Base-by-base conservation (phyloP, 2,888 invertebrate genomes). In the Strigamia maritima region DNA sequence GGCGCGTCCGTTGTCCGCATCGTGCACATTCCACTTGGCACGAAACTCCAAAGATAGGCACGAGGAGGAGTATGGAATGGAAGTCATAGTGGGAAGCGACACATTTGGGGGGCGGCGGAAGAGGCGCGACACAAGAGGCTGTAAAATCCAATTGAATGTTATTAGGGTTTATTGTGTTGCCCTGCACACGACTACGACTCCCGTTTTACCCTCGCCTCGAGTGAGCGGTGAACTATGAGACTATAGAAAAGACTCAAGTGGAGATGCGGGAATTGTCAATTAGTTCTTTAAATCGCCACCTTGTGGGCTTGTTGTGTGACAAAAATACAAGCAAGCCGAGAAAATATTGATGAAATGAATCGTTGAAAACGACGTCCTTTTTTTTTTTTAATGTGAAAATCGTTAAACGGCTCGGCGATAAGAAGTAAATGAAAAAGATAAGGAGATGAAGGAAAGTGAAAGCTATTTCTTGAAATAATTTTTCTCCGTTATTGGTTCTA, bases 71-170 rank as follows among this genome's bases (percentile, higher is more conserved):
- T 70, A 70, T 70, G 70, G 70, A 70, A 70, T 70, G 70, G 28
- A 16, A 70, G 70, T 70, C 70, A 70, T 26, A 70, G 70, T 70
- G 70, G 70, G 28, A 70, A 70, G 70, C 70, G 70, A 70, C 70
- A 70, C 70, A 70, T 70, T 70, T 70, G 70, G 70, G 70, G 70
- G 70, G 54, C 54, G 54, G 70, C 70, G 70, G 70, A 70, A n/a
- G n/a, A n/a, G 70, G 70, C 70, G 70, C 70, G 70, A 26, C 70
- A 70, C 70, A 70, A 70, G 70, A 70, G 70, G 70, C 70, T 70
- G 70, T 70, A 70, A 70, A 70, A 70, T 70, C 70, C 70, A 70
- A 70, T 70, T 70, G 70, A 70, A 70, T 70, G 70, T 70, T 70
- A 70, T 70, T 70, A 70, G 70, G 70, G 26, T 70, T 70, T 70